Percentiles rank a stretch among this genome's conserved stretches.
These are phyloP conservation scores for Mallotus villosus DNA, from an alignment of 2,797 vertebrate genomes.

Conservation along the genomic window DNA sequence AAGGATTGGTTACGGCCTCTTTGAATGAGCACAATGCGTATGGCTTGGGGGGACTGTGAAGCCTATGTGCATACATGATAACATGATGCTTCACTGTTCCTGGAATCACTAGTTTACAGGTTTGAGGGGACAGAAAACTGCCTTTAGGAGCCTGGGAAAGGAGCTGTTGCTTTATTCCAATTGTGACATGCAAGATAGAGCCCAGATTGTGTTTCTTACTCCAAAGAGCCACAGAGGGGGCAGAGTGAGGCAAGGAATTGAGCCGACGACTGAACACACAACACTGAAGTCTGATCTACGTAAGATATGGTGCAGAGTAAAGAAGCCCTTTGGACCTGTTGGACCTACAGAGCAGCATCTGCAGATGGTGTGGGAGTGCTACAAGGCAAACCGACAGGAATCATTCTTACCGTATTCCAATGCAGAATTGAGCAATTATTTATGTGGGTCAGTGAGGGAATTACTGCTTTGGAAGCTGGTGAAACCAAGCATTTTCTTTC, in stretches of 20 bases:
- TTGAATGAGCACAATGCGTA: constrained; percentile 46
- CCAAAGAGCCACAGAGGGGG: constrained; percentile 41
- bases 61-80: constrained; percentile 16
- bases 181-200: constrained; percentile 48
- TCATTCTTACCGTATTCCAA: too few species aligned
- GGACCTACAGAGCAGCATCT: background rate
- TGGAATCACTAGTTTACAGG: constrained; percentile 34
- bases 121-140: constrained; percentile 32
- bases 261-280: background rate
- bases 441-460: background rate
- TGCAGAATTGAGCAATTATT: too few species aligned
- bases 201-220: constrained; percentile 55
- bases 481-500: background rate
- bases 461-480: background rate
- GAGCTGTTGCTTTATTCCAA: constrained; percentile 50
- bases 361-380: too few species aligned
- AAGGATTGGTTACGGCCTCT: constrained; percentile 55
- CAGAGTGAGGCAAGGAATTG: constrained; percentile 34
- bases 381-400: too few species aligned
- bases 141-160: constrained; percentile 19
- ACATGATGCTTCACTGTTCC: constrained; percentile 39
- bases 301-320: background rate
- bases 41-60: constrained; percentile 14
- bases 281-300: background rate
- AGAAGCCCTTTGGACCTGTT: background rate